These are phyloP conservation scores for Aegotheles bennettii DNA, from an alignment of 2,113 vertebrate species.

Conservation along the genomic window DNA sequence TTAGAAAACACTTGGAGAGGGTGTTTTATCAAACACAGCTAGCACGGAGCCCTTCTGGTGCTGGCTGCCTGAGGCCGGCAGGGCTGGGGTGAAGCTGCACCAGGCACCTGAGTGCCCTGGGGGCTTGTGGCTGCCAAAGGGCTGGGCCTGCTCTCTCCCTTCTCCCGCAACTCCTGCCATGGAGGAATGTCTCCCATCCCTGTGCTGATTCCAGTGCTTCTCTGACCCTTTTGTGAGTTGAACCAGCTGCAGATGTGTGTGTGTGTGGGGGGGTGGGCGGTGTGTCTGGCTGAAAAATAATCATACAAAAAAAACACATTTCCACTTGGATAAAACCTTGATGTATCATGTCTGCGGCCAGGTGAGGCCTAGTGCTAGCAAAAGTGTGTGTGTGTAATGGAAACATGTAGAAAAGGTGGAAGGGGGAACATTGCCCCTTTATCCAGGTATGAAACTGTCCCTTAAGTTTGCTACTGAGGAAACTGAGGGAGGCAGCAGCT, in stretches of 20 bases:
- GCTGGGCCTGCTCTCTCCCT: neutral
- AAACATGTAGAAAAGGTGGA: neutral
- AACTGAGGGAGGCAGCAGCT: neutral
- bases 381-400: too few relatives aligned
- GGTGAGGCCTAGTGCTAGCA: neutral
- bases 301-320: neutral
- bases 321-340: neutral
- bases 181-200: neutral
- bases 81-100: neutral
- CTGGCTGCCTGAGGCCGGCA: accelerated
- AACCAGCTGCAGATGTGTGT: neutral
- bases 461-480: neutral
- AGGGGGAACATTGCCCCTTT: neutral
- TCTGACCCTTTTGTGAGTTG: neutral
- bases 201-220: neutral
- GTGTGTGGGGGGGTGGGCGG: too few relatives aligned
- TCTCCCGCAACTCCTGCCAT: neutral
- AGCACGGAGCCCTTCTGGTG: neutral
- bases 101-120: neutral
- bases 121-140: neutral
- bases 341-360: neutral
- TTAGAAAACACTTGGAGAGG: neutral
- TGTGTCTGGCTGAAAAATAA: neutral
- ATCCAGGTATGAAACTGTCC: neutral
- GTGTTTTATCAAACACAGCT: neutral